A percentile compares a stretch with the other conserved stretches of the same genome.
Conservation (phyloP, 2,113 vertebrate species). For the Paralichthys olivaceus region DNA sequence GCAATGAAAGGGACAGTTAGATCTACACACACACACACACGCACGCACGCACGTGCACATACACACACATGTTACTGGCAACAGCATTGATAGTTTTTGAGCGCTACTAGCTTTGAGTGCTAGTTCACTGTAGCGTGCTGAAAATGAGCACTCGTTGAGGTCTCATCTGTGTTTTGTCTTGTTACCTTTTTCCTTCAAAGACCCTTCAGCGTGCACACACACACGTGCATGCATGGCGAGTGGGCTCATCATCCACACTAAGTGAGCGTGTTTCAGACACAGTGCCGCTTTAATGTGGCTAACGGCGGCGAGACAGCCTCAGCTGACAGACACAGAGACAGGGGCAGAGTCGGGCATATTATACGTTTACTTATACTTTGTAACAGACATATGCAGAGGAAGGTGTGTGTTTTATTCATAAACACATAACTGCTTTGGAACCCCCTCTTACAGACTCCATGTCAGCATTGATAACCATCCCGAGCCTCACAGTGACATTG, state of each 20-base stretch:
- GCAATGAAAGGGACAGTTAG: slow-evolving; percentile 79
- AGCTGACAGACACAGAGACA: slow-evolving; percentile 70
- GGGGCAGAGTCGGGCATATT: slow-evolving; percentile 59
- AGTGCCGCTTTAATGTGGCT: slow-evolving; percentile 75
- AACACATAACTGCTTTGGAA: slow-evolving; percentile 77
- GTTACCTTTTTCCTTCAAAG: slow-evolving; percentile 77
- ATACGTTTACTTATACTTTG: slow-evolving; percentile 60
- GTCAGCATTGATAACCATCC: slow-evolving; percentile 77
- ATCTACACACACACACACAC: slow-evolving; percentile 50
- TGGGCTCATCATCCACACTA: slow-evolving; percentile 69
- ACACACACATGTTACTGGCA: slow-evolving; percentile 54
- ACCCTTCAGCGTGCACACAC: slow-evolving; percentile 58
- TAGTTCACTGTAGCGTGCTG: slow-evolving; percentile 60
- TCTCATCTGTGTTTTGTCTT: slow-evolving; percentile 79
- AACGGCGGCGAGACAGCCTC: slow-evolving; percentile 59
- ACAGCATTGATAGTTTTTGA: slow-evolving; percentile 76
- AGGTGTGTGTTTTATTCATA: slow-evolving; percentile 78
- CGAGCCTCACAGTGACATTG: slow-evolving; percentile 74
- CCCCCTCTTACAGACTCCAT: slow-evolving; percentile 58
- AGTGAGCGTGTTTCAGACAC: slow-evolving; percentile 73
- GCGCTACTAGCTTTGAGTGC: slow-evolving; percentile 76
- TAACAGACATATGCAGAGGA: slow-evolving; percentile 63
- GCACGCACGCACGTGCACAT: slow-evolving; percentile 14
- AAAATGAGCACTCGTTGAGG: slow-evolving; percentile 68
- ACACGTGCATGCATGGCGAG: slow-evolving; percentile 10